Percentiles rank a stretch among this genome's conserved stretches.
These are phyloP conservation scores for Syngnathoides biaculeatus DNA, from an alignment of 2,113 vertebrate species.

Conservation along the genomic window DNA sequence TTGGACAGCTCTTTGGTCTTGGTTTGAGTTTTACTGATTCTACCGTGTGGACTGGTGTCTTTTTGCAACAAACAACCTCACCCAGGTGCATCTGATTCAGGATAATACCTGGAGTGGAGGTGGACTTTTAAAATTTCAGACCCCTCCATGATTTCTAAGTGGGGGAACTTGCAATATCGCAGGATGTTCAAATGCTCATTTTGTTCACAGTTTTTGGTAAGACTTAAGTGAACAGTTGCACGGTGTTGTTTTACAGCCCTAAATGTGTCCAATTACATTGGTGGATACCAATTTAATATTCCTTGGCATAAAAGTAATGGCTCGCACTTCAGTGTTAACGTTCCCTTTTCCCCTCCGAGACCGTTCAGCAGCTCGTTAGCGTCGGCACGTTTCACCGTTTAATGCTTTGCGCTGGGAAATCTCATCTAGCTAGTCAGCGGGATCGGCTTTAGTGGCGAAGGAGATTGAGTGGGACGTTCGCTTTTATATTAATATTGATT, in stretches of 20 bases:
- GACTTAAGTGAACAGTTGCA: not conserved
- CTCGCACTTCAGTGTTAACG: slow-evolving; percentile 47
- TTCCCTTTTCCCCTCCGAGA: slow-evolving; percentile 33
- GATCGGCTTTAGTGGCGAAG: not conserved
- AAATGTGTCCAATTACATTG: slow-evolving; percentile 17
- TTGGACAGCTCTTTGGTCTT: too few relatives aligned
- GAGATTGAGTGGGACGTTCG: not conserved
- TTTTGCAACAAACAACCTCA: too few relatives aligned
- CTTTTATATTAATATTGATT: not conserved
- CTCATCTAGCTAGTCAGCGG: not conserved
- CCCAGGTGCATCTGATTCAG: too few relatives aligned
- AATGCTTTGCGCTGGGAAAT: not conserved
- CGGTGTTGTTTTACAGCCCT: not conserved
- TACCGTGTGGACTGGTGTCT: too few relatives aligned
- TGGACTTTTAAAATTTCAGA: too few relatives aligned
- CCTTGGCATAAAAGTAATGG: slow-evolving; percentile 28
- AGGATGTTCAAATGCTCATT: too few relatives aligned
- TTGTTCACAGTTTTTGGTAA: not conserved
- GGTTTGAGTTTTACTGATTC: too few relatives aligned
- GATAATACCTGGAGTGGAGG: too few relatives aligned
- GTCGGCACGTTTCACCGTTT: slow-evolving; percentile 12
- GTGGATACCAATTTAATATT: slow-evolving; percentile 29
- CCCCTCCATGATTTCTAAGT: too few relatives aligned
- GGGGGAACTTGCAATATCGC: too few relatives aligned
- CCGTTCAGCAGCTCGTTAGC: slow-evolving; percentile 8